A percentile compares a stretch with the other conserved stretches of the same genome.
Evolutionary conservation across 2,888 invertebrate genomes (phyloP).

Genomic region (Eudemis profundana): DNA sequence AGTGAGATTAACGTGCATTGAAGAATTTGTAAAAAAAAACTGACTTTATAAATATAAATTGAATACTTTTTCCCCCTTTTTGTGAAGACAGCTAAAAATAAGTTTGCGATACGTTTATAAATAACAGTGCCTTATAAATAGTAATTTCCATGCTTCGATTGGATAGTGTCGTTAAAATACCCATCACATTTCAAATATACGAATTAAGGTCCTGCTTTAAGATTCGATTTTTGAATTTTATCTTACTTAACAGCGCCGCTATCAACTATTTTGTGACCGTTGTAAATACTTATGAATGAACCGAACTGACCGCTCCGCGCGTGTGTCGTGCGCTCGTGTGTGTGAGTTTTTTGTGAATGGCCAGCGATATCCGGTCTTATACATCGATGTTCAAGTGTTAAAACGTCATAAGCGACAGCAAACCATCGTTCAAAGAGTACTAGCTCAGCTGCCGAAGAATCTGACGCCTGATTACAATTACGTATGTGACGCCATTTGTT

Average conservation of each 20-base stretch:
- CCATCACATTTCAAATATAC: conserved; percentile 5
- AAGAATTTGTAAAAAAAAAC: no score
- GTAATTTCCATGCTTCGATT: no score
- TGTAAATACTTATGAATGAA: conserved; percentile 81
- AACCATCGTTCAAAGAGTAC: background rate
- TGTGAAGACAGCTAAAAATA: no score
- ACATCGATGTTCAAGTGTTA: conserved; percentile 43
- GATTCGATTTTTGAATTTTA: conserved; percentile 32
- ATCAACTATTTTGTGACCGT: conserved; percentile 68
- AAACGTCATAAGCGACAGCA: conserved; percentile 11
- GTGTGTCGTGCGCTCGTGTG: conserved; percentile 60
- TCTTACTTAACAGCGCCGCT: conserved; percentile 50
- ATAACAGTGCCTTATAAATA: no score
- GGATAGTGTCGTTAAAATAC: conserved; percentile 10
- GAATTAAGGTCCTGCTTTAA: conserved; percentile 12
- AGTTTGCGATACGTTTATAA: no score
- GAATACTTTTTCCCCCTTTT: no score
- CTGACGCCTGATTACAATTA: background rate
- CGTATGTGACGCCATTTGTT: background rate
- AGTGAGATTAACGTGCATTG: background rate
- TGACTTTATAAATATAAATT: no score
- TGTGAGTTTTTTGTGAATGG: conserved; percentile 83
- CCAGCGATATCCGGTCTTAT: conserved; percentile 81
- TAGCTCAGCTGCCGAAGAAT: conserved; percentile 3
- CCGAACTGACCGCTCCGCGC: conserved; percentile 62